Percentiles rank a stretch among this genome's conserved stretches.
These are phyloP conservation scores for Proales similis DNA, from an alignment of 1,140 invertebrate species.

Conservation along the genomic window DNA sequence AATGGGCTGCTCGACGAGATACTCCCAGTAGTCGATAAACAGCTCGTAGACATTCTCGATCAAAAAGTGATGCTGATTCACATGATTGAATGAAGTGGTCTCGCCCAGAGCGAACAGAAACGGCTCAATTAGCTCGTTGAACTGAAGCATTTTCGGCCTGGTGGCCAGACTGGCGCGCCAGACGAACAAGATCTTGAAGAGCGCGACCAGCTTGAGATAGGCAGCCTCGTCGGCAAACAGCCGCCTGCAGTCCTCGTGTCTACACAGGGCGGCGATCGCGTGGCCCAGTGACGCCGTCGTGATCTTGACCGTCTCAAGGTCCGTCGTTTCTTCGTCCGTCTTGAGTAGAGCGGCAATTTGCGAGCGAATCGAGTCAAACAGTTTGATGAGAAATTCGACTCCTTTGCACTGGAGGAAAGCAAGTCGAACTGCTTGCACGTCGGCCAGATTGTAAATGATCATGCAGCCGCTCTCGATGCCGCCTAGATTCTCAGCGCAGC, in stretches of 20 bases:
- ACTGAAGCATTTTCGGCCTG: neutral
- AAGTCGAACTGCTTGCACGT: too few relatives aligned
- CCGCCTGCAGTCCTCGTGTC: conserved; percentile 4
- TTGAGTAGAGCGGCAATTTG: too few relatives aligned
- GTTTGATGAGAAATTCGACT: too few relatives aligned
- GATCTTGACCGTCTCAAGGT: too few relatives aligned
- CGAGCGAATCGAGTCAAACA: too few relatives aligned
- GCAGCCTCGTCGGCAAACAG: neutral
- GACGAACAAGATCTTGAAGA: conserved; percentile 19
- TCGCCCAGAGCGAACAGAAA: conserved; percentile 9
- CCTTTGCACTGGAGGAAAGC: too few relatives aligned
- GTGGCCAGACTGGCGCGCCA: too few relatives aligned
- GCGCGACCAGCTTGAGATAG: conserved; percentile 7
- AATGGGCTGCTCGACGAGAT: conserved; percentile 5
- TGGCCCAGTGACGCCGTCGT: conserved; percentile 32
- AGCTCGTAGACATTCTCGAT: conserved; percentile 6
- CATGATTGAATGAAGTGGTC: neutral
- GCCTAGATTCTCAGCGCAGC: too few relatives aligned
- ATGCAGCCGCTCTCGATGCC: too few relatives aligned
- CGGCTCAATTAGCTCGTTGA: conserved; percentile 2
- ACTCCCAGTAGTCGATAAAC: conserved; percentile 20
- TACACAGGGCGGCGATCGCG: conserved; percentile 1
- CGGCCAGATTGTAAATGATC: too few relatives aligned
- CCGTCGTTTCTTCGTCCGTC: too few relatives aligned
- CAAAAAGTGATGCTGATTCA: neutral